phyloP scores from a whole-genome alignment of 2,797 vertebrate genomes.

The Botia kubotai region DNA sequence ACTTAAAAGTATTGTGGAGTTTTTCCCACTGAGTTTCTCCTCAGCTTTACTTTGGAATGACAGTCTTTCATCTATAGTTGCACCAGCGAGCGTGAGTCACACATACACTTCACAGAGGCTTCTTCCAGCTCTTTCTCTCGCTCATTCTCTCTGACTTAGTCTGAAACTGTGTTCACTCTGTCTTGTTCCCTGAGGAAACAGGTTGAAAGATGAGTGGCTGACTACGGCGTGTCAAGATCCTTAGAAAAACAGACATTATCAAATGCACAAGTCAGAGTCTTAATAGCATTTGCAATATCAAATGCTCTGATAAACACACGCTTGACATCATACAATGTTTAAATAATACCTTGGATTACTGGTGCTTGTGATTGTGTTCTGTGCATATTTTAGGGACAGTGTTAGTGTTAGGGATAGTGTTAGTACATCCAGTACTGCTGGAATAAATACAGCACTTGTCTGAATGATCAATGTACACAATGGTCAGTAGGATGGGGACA shows the following conservation, averaged over 20 bases:
- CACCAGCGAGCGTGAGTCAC: slow-evolving; percentile 41
- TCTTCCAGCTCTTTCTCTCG: slow-evolving; percentile 18
- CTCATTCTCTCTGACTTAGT: slow-evolving; percentile 42
- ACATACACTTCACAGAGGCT: slow-evolving; percentile 40
- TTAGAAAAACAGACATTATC: slow-evolving; percentile 52
- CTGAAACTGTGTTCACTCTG: slow-evolving; percentile 45
- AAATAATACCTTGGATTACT: slow-evolving; percentile 8
- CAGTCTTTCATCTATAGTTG: slow-evolving; percentile 50
- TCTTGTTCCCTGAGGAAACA: slow-evolving; percentile 50
- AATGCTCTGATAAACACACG: slow-evolving; percentile 38
- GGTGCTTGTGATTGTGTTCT: slow-evolving; percentile 1
- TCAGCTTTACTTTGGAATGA: slow-evolving; percentile 47
- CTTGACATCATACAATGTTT: slow-evolving; percentile 37
- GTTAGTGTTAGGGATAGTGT: too few species aligned
- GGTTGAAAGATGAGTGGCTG: slow-evolving; percentile 50
- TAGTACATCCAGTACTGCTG: neutral
- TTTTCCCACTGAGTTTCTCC: slow-evolving; percentile 43
- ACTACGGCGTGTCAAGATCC: slow-evolving; percentile 48
- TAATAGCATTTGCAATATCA: slow-evolving; percentile 51
- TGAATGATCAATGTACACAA: neutral
- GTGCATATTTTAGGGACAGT: neutral
- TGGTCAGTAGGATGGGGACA: neutral
- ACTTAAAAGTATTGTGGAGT: slow-evolving; percentile 45
- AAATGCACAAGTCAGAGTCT: slow-evolving; percentile 40
- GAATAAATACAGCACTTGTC: neutral